These are phyloP conservation scores for Prorops nasuta DNA, from an alignment of 1,140 invertebrate genomes.

Conservation along the genomic window DNA sequence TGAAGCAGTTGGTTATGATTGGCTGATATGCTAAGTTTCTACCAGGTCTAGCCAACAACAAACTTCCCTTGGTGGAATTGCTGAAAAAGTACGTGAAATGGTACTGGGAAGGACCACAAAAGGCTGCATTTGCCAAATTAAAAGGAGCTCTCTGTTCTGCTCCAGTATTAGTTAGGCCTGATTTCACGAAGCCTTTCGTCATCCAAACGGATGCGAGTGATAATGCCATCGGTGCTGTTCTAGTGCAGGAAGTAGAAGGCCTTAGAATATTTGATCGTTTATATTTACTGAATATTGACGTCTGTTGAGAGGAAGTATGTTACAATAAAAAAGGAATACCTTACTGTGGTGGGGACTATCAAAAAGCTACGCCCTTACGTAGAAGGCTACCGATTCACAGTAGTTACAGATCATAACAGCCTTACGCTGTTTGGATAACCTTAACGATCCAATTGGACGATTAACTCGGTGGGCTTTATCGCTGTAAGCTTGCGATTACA, in stretches of 20 bases:
- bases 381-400: background rate
- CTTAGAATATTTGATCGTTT: background rate
- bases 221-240: background rate
- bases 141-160: background rate
- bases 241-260: background rate
- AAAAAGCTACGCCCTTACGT: background rate
- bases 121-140: background rate
- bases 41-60: slow-evolving; percentile 1
- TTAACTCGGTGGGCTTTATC: no score
- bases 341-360: background rate
- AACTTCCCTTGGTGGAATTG: background rate
- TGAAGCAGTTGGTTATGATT: slow-evolving; percentile 3
- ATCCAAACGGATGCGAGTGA: background rate
- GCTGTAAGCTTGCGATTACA: no score
- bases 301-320: background rate
- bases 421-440: background rate
- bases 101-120: background rate
- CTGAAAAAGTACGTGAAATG: background rate
- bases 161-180: background rate
- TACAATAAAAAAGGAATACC: background rate
- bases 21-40: slow-evolving; percentile 3
- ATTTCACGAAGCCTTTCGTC: background rate
- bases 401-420: background rate
- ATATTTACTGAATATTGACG: background rate
- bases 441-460: background rate